phyloP scores from a whole-genome alignment of 1,140 invertebrate species.

The Hycleus phaleratus region DNA sequence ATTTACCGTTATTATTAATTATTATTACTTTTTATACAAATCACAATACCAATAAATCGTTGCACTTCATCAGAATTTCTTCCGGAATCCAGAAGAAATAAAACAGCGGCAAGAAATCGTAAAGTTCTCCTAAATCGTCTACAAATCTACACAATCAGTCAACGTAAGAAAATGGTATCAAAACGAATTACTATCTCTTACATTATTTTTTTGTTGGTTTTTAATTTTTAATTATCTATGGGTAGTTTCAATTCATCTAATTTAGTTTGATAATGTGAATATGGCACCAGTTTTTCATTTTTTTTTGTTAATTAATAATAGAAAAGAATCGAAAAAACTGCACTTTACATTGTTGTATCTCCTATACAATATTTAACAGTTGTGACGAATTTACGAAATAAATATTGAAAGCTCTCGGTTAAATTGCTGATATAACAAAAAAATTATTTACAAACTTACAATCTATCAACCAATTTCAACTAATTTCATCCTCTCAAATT shows the following conservation, averaged over 20 bases:
- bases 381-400: slow-evolving; percentile 14
- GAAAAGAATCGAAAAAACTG: slow-evolving; percentile 10
- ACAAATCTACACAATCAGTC: slow-evolving; percentile 19
- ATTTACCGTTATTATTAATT: not conserved
- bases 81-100: not conserved
- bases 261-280: slow-evolving; percentile 22
- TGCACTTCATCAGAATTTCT: slow-evolving; percentile 1
- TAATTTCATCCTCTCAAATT: too few relatives aligned
- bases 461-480: slow-evolving; percentile 19
- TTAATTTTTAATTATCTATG: slow-evolving; percentile 2
- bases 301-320: too few relatives aligned
- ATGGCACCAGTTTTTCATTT: slow-evolving; percentile 25
- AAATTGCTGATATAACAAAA: slow-evolving; percentile 14
- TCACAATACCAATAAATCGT: slow-evolving; percentile 11
- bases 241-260: slow-evolving; percentile 6
- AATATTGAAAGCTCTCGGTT: slow-evolving; percentile 23
- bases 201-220: not conserved
- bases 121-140: slow-evolving; percentile 12
- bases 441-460: slow-evolving; percentile 17
- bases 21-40: slow-evolving; percentile 1
- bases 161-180: slow-evolving; percentile 23
- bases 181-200: slow-evolving; percentile 26
- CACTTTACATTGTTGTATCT: slow-evolving; percentile 18
- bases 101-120: slow-evolving; percentile 4
- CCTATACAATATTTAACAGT: slow-evolving; percentile 25